Base-by-base conservation (phyloP, 2,797 vertebrate species). In the Mus caroli region DNA sequence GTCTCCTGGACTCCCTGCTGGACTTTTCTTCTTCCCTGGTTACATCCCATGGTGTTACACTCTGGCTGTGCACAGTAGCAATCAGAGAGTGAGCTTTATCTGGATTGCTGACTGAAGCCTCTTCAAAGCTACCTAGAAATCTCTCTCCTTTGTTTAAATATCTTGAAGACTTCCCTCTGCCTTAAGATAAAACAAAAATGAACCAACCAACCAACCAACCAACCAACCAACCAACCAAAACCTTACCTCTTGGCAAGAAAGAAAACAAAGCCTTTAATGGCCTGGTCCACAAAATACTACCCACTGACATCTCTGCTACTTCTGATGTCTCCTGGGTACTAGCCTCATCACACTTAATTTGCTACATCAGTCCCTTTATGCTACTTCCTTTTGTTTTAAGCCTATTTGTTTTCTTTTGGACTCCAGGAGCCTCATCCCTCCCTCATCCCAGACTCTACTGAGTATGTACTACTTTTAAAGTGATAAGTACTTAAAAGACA, bases 181-280 rank as follows among this genome's bases (percentile, higher is more conserved):
- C 20, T 86, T 71, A 92, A 40, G 43, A 92, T 60, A 54, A 69
- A 88, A 88, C 4, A 58, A 71, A 92, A 67, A 15, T 1, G 6
- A 67, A 34, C 19, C 76, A 83, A 73, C 15, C 34, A 85, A 60
- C 22, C 69, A 69, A 69, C 14, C 64, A 69, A 64, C 26, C 62
- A 91, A 60, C 24, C 75, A 80, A 77, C 19, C 37, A 84, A 94
- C 82, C 37, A 73, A 58, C 15, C 37, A 69, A 58, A 54, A 56
- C 19, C 52, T 79, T n/a, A 94, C 40, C 58, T 94, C 28, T 60
- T 93, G 58, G 52, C 26, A 43, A 43, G 64, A 75, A 43, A 43
- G 64, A 75, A 90, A 94, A 60, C 24, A 90, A 92, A 58, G 20
- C 8, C 54, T 76, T 93, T 77, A 69, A 34, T 22, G 5, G 80